A percentile compares a stretch with the other conserved stretches of the same genome.
These are phyloP conservation scores for Trachelus stipa DNA, from an alignment of 2,888 invertebrate species.

Conservation along the genomic window DNA sequence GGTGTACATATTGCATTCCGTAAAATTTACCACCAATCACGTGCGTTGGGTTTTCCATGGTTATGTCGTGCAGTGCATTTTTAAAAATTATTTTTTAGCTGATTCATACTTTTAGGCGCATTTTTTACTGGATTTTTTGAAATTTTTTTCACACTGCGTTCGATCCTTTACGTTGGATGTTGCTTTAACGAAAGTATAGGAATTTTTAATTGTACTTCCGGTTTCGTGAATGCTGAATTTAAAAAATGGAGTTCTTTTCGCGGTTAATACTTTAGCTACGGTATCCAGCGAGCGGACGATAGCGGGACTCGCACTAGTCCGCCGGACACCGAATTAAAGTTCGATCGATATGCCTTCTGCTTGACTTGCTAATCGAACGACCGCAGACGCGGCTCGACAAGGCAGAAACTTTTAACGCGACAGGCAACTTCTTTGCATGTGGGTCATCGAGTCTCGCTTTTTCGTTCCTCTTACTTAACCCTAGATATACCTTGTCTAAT, in stretches of 20 bases:
- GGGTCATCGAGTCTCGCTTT: slow-evolving; percentile 8
- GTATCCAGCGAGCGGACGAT: not conserved
- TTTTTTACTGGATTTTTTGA: not conserved
- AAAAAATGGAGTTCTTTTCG: not conserved
- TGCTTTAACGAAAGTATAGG: not conserved
- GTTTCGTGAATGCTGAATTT: not conserved
- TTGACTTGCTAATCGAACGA: slow-evolving; percentile 12
- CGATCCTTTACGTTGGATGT: not conserved
- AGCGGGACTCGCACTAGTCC: not conserved
- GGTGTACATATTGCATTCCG: not conserved
- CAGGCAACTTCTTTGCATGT: slow-evolving; percentile 5
- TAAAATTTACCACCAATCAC: not conserved
- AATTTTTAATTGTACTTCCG: not conserved
- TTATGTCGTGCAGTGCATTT: not conserved
- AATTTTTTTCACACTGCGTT: not conserved
- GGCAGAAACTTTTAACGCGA: not conserved
- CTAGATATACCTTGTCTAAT: not conserved
- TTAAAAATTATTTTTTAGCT: not conserved
- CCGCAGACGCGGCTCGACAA: not conserved
- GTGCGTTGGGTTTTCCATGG: not conserved
- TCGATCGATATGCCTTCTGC: slow-evolving; percentile 28
- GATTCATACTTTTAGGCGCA: not conserved
- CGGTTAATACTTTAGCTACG: not conserved
- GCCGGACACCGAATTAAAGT: slow-evolving; percentile 24
- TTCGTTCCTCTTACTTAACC: slow-evolving; percentile 1